Evolutionary conservation across 1,140 invertebrate genomes (phyloP).

Genomic region (Aphis craccivora): DNA sequence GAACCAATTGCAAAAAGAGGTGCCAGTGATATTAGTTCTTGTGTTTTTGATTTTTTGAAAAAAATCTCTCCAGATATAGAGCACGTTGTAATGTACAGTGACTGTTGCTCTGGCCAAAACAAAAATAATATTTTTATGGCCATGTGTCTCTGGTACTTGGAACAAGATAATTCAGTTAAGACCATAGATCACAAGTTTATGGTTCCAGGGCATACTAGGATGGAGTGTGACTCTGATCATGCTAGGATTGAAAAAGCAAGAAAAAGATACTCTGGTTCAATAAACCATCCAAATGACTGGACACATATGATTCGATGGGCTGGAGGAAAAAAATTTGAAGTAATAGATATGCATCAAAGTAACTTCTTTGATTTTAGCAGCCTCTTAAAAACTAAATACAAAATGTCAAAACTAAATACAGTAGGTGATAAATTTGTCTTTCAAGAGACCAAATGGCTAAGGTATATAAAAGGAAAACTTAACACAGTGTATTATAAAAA

Average conservation of each 20-base stretch:
- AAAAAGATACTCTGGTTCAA: neutral
- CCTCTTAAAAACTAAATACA: neutral
- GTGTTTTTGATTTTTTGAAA: constrained; percentile 1
- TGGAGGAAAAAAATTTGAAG: neutral
- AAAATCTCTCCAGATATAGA: constrained; percentile 15
- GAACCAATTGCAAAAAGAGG: constrained; percentile 24
- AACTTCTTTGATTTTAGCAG: neutral
- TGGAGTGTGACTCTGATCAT: constrained; percentile 52
- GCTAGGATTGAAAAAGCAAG: constrained; percentile 30
- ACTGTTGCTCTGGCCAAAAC: constrained; percentile 54
- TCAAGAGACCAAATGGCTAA: neutral
- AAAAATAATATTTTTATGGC: constrained; percentile 45
- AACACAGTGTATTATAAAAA: neutral
- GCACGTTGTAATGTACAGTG: constrained; percentile 39
- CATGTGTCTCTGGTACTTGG: neutral
- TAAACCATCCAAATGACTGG: constrained; percentile 29
- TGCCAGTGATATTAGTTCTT: constrained; percentile 26
- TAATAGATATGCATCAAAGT: neutral
- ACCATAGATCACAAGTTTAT: constrained; percentile 21
- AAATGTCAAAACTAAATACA: neutral
- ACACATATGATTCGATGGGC: neutral
- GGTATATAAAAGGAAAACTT: neutral
- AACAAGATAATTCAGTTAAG: neutral
- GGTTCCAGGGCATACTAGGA: neutral
- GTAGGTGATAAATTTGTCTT: neutral